Evolutionary conservation across 1,140 invertebrate species (phyloP).

Genomic region (Drosophila cardini): DNA sequence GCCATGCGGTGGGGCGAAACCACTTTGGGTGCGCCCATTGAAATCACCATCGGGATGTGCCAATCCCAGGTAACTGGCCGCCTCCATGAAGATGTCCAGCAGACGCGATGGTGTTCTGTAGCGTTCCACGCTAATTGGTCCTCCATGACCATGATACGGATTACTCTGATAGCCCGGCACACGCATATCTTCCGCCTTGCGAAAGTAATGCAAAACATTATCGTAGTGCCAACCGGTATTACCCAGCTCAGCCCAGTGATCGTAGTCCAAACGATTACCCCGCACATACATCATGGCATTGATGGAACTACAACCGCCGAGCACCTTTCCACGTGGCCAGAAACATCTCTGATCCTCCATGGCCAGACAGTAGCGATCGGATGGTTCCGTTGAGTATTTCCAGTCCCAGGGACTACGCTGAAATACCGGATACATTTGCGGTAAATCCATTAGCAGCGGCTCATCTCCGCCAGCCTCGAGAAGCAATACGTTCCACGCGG

Average conservation of each 20-base stretch:
- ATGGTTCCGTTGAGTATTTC: conserved; percentile 91
- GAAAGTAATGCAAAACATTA: conserved; percentile 93
- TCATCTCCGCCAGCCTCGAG: conserved; percentile 94
- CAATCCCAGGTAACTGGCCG: conserved; percentile 86
- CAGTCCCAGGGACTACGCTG: conserved; percentile 91
- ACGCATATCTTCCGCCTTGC: conserved; percentile 89
- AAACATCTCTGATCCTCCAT: conserved; percentile 88
- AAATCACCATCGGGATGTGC: conserved; percentile 88
- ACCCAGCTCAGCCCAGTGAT: conserved; percentile 90
- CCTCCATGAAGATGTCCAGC: conserved; percentile 88
- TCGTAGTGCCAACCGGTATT: conserved; percentile 91
- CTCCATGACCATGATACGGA: conserved; percentile 89
- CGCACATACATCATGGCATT: conserved; percentile 96
- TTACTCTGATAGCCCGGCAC: conserved; percentile 86
- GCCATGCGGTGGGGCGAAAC: conserved; percentile 90
- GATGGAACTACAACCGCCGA: conserved; percentile 93
- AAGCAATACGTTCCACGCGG: conserved; percentile 89
- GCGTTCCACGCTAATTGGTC: conserved; percentile 89
- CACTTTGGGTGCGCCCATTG: conserved; percentile 90
- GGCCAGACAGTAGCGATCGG: conserved; percentile 88
- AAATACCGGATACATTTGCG: conserved; percentile 89
- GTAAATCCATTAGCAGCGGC: conserved; percentile 89
- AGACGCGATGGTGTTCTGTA: conserved; percentile 88
- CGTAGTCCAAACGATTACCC: conserved; percentile 93
- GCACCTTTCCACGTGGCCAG: conserved; percentile 91